phyloP scores from a whole-genome alignment of 1,140 invertebrate genomes.

The Drosophila dunni region DNA sequence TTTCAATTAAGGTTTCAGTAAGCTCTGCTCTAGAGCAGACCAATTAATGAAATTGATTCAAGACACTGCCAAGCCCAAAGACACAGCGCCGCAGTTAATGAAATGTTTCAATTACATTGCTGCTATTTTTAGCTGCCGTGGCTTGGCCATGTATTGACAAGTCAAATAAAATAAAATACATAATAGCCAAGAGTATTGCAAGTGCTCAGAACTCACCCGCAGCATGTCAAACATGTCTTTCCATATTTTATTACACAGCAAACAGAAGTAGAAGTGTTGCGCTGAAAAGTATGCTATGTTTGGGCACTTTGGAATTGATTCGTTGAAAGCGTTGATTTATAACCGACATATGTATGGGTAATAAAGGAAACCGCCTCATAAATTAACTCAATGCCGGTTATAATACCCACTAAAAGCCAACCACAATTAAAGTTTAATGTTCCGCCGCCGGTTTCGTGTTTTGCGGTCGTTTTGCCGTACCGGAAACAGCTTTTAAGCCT shows the following conservation, averaged over 20 bases:
- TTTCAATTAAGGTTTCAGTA: background rate
- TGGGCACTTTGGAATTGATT: background rate
- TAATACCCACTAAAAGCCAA: conserved; percentile 34
- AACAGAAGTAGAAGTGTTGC: background rate
- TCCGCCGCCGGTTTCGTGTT: conserved; percentile 7
- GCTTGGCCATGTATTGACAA: background rate
- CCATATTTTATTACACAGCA: conserved; percentile 15
- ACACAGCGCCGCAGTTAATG: background rate
- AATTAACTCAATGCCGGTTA: conserved; percentile 42
- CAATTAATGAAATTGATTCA: conserved; percentile 45
- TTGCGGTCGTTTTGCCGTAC: conserved; percentile 8
- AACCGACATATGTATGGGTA: conserved; percentile 23
- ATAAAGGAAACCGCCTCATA: conserved; percentile 17
- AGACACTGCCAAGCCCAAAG: conserved; percentile 18
- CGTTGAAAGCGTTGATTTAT: conserved; percentile 21
- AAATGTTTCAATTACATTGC: conserved; percentile 18
- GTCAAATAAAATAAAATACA: background rate
- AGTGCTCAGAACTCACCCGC: background rate
- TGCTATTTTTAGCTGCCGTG: background rate
- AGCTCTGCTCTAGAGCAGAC: background rate
- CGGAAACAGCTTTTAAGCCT: conserved; percentile 22
- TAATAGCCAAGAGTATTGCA: background rate
- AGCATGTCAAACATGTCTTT: background rate
- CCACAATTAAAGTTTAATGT: conserved; percentile 39
- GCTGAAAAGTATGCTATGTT: conserved; percentile 34